Conservation (phyloP, 2,888 invertebrate species). For the Fragum whitleyi region DNA sequence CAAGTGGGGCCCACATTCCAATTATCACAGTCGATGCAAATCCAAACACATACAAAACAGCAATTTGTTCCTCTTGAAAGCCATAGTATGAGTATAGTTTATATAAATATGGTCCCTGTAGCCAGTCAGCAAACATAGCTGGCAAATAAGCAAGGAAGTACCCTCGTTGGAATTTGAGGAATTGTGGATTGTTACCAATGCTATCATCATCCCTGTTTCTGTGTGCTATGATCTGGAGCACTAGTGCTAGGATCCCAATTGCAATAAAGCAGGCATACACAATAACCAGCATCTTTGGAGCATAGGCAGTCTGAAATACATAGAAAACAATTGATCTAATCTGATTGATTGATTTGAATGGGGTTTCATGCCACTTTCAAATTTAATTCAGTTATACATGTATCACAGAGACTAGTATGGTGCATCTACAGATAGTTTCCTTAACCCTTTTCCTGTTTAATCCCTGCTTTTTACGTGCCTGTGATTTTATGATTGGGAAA, state of each 20-base stretch:
- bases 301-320: too few relatives aligned
- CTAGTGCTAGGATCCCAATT: constrained; percentile 70
- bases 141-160: constrained; percentile 87
- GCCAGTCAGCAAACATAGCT: constrained; percentile 88
- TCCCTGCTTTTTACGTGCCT: too few relatives aligned
- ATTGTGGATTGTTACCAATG: constrained; percentile 85
- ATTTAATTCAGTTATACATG: too few relatives aligned
- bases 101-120: constrained; percentile 88
- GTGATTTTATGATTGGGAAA: too few relatives aligned
- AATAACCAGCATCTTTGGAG: constrained; percentile 64
- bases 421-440: too few relatives aligned
- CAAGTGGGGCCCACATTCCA: constrained; percentile 87
- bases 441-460: too few relatives aligned
- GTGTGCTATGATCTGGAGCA: constrained; percentile 75
- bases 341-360: too few relatives aligned
- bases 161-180: constrained; percentile 86
- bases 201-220: constrained; percentile 68
- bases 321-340: too few relatives aligned
- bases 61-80: constrained; percentile 87
- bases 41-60: constrained; percentile 87
- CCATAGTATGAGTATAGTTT: constrained; percentile 88
- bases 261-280: constrained; percentile 74
- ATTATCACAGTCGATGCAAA: constrained; percentile 87
- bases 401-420: too few relatives aligned
- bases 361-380: too few relatives aligned